Evolutionary conservation across 2,888 invertebrate genomes (phyloP).

Genomic region (Eupeodes latifasciatus): DNA sequence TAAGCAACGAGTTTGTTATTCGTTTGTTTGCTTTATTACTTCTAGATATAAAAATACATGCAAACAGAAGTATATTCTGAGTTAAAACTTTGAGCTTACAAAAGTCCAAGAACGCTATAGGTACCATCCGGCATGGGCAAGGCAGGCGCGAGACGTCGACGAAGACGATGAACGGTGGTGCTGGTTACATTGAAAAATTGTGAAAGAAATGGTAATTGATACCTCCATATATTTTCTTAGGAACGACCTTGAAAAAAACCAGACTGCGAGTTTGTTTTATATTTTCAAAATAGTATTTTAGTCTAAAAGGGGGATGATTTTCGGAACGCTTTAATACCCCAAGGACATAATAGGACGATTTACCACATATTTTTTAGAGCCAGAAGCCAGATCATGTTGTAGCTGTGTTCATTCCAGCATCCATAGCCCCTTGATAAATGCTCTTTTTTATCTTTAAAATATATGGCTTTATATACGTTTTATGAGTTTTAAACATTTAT

Average conservation of each 20-base stretch:
- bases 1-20: constrained; percentile 23
- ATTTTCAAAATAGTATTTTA: not conserved
- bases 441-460: constrained; percentile 42
- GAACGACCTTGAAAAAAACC: constrained; percentile 48
- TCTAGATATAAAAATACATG: no score
- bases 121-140: not conserved
- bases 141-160: no score
- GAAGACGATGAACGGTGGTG: not conserved
- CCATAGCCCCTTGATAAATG: no score
- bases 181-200: constrained; percentile 38
- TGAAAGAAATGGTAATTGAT: constrained; percentile 58
- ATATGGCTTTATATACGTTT: constrained; percentile 41
- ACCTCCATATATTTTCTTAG: constrained; percentile 24
- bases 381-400: no score
- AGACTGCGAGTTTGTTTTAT: constrained; percentile 14
- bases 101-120: constrained; percentile 50
- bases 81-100: not conserved
- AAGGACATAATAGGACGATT: no score
- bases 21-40: not conserved
- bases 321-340: not conserved
- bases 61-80: not conserved
- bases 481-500: constrained; percentile 29
- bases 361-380: no score
- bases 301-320: constrained; percentile 10
- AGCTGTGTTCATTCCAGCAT: no score